These are phyloP conservation scores for Sphaerodactylus townsendi DNA, from an alignment of 2,113 vertebrate genomes.

Conservation along the genomic window DNA sequence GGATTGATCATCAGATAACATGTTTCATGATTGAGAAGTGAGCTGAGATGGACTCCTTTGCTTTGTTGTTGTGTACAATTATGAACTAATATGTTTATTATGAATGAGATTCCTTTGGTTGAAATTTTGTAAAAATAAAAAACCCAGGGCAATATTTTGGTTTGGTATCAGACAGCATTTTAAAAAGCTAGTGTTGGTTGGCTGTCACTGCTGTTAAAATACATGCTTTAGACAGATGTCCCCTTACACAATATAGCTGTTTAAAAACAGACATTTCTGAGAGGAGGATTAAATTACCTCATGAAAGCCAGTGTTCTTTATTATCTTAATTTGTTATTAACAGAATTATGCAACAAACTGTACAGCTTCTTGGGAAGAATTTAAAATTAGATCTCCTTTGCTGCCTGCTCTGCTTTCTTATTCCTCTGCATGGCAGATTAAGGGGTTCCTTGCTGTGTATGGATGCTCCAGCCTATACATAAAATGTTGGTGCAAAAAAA, in stretches of 20 bases:
- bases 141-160: rapidly evolving
- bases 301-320: background rate
- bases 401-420: background rate
- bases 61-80: too few species aligned
- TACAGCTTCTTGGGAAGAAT: background rate
- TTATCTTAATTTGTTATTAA: background rate
- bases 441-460: too few species aligned
- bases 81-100: background rate
- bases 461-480: background rate
- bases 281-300: background rate
- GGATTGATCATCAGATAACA: background rate
- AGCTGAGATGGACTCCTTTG: background rate
- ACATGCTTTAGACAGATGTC: background rate
- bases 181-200: rapidly evolving
- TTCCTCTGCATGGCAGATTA: too few species aligned
- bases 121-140: rapidly evolving
- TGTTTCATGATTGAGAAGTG: background rate
- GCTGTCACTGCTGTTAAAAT: background rate
- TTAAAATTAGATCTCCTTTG: too few species aligned
- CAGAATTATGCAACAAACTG: background rate
- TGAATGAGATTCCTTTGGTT: background rate
- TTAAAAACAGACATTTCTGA: background rate
- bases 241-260: background rate
- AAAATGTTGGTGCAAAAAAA: background rate
- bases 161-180: rapidly evolving